Conservation (phyloP, 2,113 vertebrate genomes). For the Pampusana beccarii region DNA sequence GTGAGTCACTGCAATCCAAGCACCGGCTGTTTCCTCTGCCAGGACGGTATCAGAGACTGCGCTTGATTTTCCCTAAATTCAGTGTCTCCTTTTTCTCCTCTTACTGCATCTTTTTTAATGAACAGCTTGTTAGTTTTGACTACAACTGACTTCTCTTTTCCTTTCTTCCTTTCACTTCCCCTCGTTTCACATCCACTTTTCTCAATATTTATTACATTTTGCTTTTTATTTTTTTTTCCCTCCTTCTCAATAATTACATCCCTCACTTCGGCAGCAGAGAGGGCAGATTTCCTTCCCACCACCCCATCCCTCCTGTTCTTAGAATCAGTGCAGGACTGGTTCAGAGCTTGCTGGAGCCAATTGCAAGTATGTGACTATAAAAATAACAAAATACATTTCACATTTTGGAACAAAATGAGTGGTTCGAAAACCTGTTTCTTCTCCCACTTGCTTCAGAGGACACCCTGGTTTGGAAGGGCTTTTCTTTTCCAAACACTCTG, state of each 20-base stretch:
- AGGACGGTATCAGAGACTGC: background rate
- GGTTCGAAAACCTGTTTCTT: background rate
- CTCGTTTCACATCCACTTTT: background rate
- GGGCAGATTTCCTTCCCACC: background rate
- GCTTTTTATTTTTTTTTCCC: background rate
- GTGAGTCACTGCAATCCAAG: background rate
- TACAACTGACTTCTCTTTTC: background rate
- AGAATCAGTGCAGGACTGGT: background rate
- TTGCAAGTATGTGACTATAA: background rate
- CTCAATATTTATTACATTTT: background rate
- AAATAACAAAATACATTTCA: background rate
- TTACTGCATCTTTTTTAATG: background rate
- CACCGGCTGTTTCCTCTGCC: background rate
- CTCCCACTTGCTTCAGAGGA: conserved; percentile 17
- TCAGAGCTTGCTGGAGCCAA: background rate
- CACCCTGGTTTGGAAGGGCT: background rate
- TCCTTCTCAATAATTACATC: rapidly evolving
- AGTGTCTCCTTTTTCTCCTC: background rate
- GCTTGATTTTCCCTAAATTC: rapidly evolving
- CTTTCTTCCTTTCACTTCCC: background rate
- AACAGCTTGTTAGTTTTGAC: background rate
- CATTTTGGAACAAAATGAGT: background rate
- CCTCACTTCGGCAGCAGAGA: background rate
- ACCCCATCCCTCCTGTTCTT: background rate
- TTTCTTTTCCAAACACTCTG: conserved; percentile 7